Base-by-base conservation (phyloP, 2,888 invertebrate genomes). In the Lochmaea capreae region DNA sequence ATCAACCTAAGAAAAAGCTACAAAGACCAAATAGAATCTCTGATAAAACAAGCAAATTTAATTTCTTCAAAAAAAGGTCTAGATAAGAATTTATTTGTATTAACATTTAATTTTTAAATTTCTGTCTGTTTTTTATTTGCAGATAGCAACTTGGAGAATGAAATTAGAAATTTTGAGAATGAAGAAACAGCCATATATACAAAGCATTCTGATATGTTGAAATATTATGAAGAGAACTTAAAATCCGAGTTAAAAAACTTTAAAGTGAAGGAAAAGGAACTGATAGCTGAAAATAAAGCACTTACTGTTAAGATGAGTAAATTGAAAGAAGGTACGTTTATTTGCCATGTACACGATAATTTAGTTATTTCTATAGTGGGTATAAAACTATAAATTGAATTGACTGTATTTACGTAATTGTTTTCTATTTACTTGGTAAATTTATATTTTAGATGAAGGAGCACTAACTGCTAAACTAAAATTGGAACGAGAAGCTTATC, bases 321-420 rank as follows among this genome's bases (percentile, higher is more conserved):
- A 26, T 62, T 72, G n/a, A 43, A 74, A 39, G 39, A 61, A 65
- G 72, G 76, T 74, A 66, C 42, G 61, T 11, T n/a, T 61, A n/a
- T 33, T 33, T 33, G 8, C 6, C 33, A 33, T 8, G 0, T 6
- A 33, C 33, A 26, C 8, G 33, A 6, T 8, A 33, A 33, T 33
- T 5, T 4, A 33, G 33, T 33, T 33, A 33, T 33, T 33, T 33
- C 33, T 33, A 5, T 33, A 4, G n/a, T n/a, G n/a, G n/a, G n/a
- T n/a, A n/a, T n/a, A n/a, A n/a, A n/a, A n/a, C n/a, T n/a, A n/a
- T n/a, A n/a, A n/a, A n/a, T 22, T 22, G 22, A 22, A 2, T 22
- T 46, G 2, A 4, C 14, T 11, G 14, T 43, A 46, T 12, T 12
- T 46, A 46, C 14, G 1, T 12, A 3, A 12, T 46, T 46, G 11